Evolutionary conservation across 2,888 invertebrate species (phyloP).

Genomic region (Tenthredo livida): DNA sequence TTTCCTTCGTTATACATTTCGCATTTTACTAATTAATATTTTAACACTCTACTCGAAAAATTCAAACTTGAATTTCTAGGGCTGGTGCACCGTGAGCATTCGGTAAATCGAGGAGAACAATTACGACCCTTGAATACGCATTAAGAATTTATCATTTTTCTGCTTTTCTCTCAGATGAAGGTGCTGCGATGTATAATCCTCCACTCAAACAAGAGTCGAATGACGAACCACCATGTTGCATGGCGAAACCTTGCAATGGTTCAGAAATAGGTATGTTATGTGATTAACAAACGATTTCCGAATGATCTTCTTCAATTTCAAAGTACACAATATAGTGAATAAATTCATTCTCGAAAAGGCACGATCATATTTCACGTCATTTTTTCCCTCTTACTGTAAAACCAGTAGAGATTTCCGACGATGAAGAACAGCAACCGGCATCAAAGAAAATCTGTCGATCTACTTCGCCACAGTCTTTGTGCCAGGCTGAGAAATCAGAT

Average conservation of each 20-base stretch:
- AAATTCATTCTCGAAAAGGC: neutral
- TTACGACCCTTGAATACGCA: neutral
- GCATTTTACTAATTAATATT: neutral
- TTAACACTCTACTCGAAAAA: neutral
- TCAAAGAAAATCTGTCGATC: conserved; percentile 40
- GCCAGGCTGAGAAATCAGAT: neutral
- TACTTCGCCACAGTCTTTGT: neutral
- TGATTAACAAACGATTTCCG: too few relatives aligned
- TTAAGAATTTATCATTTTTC: neutral
- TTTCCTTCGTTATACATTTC: neutral
- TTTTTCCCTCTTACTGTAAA: neutral
- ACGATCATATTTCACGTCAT: neutral
- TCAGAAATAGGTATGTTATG: neutral
- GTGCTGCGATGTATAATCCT: too few relatives aligned
- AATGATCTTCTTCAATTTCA: too few relatives aligned
- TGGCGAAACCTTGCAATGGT: neutral
- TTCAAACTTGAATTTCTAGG: neutral
- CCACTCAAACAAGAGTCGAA: neutral
- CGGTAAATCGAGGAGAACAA: too few relatives aligned
- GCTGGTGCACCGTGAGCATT: too few relatives aligned
- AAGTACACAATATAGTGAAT: too few relatives aligned
- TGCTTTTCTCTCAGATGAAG: neutral
- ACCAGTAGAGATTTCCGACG: neutral
- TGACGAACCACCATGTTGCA: neutral
- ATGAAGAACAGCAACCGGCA: conserved; percentile 19